Evolutionary conservation across 2,797 vertebrate species (phyloP).

Genomic region (Sebastes iracundus): DNA sequence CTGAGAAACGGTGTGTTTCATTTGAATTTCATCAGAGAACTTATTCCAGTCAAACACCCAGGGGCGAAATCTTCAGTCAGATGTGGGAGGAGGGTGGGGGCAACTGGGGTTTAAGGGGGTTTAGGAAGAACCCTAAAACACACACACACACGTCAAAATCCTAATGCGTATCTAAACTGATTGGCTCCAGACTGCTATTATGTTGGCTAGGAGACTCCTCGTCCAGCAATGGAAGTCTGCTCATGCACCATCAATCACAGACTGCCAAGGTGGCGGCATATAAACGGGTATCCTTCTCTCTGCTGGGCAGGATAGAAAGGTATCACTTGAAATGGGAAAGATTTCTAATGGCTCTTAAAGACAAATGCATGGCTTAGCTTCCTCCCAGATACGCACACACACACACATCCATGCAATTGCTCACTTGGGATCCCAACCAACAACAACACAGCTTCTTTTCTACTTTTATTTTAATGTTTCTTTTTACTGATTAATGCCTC

Average conservation of each 20-base stretch:
- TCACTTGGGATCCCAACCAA: neutral
- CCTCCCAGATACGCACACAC: too few relatives aligned
- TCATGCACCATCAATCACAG: too few relatives aligned
- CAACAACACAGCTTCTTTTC: neutral
- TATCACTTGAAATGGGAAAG: neutral
- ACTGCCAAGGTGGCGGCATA: neutral
- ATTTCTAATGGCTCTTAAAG: neutral
- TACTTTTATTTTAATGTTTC: too few relatives aligned
- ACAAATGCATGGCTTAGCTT: neutral
- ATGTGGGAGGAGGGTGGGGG: neutral
- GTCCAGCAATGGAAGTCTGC: too few relatives aligned
- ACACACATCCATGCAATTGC: too few relatives aligned
- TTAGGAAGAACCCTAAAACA: neutral
- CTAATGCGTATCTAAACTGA: neutral
- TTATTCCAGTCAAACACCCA: slow-evolving; percentile 36
- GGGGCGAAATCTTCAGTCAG: neutral
- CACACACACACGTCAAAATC: neutral
- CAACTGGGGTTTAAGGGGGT: neutral
- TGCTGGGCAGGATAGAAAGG: neutral
- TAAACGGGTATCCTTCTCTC: neutral
- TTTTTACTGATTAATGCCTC: too few relatives aligned
- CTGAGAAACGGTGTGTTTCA: slow-evolving; percentile 27
- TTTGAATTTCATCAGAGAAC: slow-evolving; percentile 56
- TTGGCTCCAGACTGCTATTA: too few relatives aligned
- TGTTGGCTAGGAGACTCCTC: too few relatives aligned